Percentiles rank a stretch among this genome's conserved stretches.
Conservation (phyloP, 2,888 invertebrate genomes). For the Nomada ferruginata region DNA sequence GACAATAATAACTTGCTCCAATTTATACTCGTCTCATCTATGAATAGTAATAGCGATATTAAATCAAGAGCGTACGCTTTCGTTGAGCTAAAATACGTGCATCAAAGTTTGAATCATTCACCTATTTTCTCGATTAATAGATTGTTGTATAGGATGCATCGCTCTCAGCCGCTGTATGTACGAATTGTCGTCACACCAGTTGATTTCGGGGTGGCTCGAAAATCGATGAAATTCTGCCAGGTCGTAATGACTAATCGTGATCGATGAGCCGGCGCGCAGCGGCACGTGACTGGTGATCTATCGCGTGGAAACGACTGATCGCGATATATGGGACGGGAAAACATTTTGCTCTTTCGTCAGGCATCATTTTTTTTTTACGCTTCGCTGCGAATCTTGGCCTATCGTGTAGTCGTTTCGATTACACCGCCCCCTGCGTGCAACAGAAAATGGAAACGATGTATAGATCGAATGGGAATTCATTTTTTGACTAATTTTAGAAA, state of each 20-base stretch:
- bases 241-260: slow-evolving; percentile 64
- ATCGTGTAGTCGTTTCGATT: background rate
- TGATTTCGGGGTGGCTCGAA: slow-evolving; percentile 53
- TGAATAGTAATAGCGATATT: background rate
- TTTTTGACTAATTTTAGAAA: slow-evolving; percentile 28
- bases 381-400: background rate
- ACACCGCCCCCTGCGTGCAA: background rate
- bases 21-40: background rate
- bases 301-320: slow-evolving; percentile 61
- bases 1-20: background rate
- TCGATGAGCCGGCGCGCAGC: slow-evolving; percentile 57
- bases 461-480: slow-evolving; percentile 1
- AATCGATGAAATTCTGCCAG: slow-evolving; percentile 65
- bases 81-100: background rate
- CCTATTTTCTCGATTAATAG: background rate
- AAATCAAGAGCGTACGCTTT: background rate
- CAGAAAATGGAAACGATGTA: background rate
- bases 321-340: slow-evolving; percentile 49
- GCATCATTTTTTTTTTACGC: slow-evolving; percentile 21
- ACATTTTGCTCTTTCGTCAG: slow-evolving; percentile 45
- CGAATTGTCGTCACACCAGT: slow-evolving; percentile 51
- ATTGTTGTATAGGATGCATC: background rate
- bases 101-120: background rate
- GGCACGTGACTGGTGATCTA: slow-evolving; percentile 64
- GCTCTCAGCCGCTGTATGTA: slow-evolving; percentile 36